Conservation (phyloP, 2,113 vertebrate species). For the Charina bottae region DNA sequence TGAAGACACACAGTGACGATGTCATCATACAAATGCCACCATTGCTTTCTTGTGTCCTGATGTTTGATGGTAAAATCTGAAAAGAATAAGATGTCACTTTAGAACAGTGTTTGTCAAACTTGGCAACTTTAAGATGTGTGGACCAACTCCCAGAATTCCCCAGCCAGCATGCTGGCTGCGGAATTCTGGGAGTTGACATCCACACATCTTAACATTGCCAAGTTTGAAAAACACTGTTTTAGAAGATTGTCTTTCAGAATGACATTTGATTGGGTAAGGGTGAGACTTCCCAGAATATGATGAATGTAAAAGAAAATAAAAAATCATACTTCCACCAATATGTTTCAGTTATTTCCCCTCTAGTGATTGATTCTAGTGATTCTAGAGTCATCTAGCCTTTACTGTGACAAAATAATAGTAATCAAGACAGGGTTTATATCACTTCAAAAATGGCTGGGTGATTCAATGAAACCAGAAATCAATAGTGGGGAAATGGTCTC, state of each 20-base stretch:
- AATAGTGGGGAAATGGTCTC: background rate
- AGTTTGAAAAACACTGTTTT: background rate
- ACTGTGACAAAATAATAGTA: background rate
- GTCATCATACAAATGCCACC: background rate
- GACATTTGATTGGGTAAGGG: background rate
- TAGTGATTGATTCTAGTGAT: background rate
- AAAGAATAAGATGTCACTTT: background rate
- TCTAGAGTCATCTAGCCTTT: background rate
- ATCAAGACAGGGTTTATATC: background rate
- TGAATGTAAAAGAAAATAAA: background rate
- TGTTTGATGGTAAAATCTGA: background rate
- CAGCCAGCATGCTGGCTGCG: background rate
- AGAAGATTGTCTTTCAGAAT: background rate
- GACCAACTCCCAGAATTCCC: background rate
- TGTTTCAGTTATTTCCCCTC: background rate
- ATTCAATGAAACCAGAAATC: background rate
- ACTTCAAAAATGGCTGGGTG: background rate
- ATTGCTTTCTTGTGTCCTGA: background rate
- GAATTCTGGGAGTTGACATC: background rate
- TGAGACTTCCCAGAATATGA: background rate
- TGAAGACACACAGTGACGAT: background rate
- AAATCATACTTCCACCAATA: background rate
- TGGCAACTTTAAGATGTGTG: background rate
- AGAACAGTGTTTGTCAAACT: background rate
- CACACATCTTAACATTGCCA: background rate